Evolutionary conservation across 2,797 vertebrate species (phyloP).

Genomic region (Gallinago nigripennis): DNA sequence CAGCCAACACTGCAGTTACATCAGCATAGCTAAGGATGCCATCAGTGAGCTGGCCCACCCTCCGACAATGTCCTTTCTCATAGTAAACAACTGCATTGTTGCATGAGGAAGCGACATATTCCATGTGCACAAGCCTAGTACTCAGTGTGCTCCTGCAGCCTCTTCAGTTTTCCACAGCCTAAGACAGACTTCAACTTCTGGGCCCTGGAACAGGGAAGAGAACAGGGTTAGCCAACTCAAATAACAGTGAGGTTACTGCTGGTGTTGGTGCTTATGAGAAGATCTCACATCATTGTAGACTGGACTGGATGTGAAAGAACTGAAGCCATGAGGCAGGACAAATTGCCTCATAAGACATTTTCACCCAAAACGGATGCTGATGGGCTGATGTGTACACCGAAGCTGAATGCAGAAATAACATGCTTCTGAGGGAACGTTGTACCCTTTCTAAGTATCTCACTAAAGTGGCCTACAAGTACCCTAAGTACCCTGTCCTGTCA

Average conservation of each 20-base stretch:
- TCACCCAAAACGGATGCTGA: background rate
- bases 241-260: background rate
- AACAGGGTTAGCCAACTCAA: background rate
- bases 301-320: background rate
- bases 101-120: background rate
- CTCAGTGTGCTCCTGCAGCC: background rate
- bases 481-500: background rate
- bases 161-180: background rate
- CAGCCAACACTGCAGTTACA: background rate
- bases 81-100: background rate
- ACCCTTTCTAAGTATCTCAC: background rate
- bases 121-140: background rate
- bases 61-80: background rate
- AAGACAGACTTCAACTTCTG: background rate
- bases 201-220: background rate
- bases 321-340: background rate
- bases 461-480: background rate
- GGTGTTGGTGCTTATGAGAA: background rate
- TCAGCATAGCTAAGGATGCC: background rate
- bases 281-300: background rate
- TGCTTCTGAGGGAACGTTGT: background rate
- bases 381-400: background rate
- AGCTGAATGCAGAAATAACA: background rate
- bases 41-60: background rate
- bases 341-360: background rate